phyloP scores from a whole-genome alignment of 2,888 invertebrate species.

The Synanthedon vespiformis region DNA sequence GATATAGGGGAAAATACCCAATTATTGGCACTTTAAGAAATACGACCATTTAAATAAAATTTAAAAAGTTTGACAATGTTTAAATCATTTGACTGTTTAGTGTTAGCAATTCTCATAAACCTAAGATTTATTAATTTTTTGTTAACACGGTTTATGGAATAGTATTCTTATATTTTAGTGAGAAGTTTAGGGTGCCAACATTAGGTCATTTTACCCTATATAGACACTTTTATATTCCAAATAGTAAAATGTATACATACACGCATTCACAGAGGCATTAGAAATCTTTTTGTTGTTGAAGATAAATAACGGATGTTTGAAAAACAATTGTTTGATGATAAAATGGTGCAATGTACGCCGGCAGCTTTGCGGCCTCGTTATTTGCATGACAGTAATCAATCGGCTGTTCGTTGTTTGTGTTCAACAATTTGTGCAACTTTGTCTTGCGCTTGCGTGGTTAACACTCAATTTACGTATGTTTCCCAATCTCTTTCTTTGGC shows the following conservation, averaged over 20 bases:
- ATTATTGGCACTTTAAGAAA: too few species aligned
- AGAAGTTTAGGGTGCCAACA: too few species aligned
- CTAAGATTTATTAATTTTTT: too few species aligned
- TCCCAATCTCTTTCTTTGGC: slow-evolving; percentile 38
- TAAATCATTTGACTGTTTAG: too few species aligned
- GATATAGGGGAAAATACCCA: too few species aligned
- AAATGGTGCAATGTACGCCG: slow-evolving; percentile 4
- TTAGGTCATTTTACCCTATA: too few species aligned
- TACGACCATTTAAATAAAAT: too few species aligned
- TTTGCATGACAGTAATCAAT: slow-evolving; percentile 17
- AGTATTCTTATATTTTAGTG: too few species aligned
- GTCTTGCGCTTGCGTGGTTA: slow-evolving; percentile 41
- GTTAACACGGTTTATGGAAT: too few species aligned
- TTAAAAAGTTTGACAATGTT: too few species aligned
- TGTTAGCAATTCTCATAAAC: too few species aligned
- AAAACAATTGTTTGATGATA: slow-evolving; percentile 14
- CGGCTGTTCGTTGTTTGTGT: slow-evolving; percentile 27
- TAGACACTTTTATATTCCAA: too few species aligned
- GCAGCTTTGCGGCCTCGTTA: slow-evolving; percentile 1
- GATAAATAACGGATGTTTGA: slow-evolving; percentile 6
- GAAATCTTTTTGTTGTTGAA: slow-evolving; percentile 13
- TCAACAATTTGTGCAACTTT: slow-evolving; percentile 36
- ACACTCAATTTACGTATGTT: slow-evolving; percentile 54
- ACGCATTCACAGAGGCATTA: slow-evolving; percentile 17
- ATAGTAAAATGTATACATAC: background rate